Conservation (phyloP, 2,113 vertebrate genomes). For the Agapornis roseicollis region DNA sequence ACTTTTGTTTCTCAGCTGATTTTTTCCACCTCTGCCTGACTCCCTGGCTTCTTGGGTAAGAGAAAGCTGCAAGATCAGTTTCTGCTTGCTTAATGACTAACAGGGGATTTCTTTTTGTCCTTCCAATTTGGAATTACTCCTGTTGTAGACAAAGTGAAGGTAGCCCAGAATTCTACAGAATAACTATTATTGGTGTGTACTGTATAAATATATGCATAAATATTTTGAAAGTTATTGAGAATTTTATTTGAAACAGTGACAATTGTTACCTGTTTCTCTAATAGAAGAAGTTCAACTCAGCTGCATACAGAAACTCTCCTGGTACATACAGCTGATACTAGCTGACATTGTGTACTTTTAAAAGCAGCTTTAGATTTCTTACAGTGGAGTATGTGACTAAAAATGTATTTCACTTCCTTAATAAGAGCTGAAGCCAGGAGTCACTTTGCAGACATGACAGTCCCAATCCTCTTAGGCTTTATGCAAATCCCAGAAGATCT, state of each 20-base stretch:
- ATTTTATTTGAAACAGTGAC: background rate
- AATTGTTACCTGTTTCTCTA: background rate
- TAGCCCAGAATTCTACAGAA: background rate
- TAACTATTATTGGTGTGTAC: background rate
- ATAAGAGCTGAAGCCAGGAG: background rate
- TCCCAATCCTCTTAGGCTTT: background rate
- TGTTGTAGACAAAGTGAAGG: background rate
- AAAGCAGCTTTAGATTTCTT: background rate
- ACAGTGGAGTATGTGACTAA: background rate
- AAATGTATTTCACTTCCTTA: background rate
- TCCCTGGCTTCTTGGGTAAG: background rate
- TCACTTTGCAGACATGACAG: background rate
- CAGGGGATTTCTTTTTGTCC: background rate
- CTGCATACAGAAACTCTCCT: background rate
- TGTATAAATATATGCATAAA: rapidly evolving
- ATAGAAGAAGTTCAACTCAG: background rate
- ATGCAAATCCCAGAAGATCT: background rate
- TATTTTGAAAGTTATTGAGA: background rate
- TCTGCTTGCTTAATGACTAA: constrained; percentile 12
- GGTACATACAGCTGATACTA: background rate
- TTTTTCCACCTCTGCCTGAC: background rate
- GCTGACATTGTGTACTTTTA: background rate
- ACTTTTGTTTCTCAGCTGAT: background rate
- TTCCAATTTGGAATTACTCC: background rate
- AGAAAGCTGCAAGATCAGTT: background rate